These are phyloP conservation scores for Orthosia cruda DNA, from an alignment of 2,888 invertebrate species.

Conservation along the genomic window DNA sequence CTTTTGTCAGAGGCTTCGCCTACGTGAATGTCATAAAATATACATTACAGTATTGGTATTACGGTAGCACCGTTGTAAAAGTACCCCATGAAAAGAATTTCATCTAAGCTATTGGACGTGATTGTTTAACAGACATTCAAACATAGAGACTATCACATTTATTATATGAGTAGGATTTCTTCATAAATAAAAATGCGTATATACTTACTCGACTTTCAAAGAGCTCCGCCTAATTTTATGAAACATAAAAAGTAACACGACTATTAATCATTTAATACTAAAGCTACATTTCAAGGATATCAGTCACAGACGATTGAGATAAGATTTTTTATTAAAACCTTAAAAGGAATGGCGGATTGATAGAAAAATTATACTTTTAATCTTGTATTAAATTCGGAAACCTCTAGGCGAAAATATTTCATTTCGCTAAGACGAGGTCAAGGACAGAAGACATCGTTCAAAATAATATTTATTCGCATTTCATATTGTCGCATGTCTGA, in stretches of 20 bases:
- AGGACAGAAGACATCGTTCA: slow-evolving; percentile 34
- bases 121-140: too few species aligned
- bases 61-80: too few species aligned
- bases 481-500: slow-evolving; percentile 30
- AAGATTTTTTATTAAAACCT: slow-evolving; percentile 52
- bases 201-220: neutral
- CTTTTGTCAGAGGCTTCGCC: too few species aligned
- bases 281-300: slow-evolving; percentile 40
- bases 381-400: slow-evolving; percentile 55
- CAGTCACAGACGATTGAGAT: slow-evolving; percentile 47
- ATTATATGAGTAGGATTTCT: neutral
- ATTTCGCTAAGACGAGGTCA: slow-evolving; percentile 54
- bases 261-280: slow-evolving; percentile 40
- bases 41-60: too few species aligned
- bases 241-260: slow-evolving; percentile 28
- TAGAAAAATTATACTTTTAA: slow-evolving; percentile 60
- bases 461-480: slow-evolving; percentile 48
- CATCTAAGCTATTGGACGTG: too few species aligned
- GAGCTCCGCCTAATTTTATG: slow-evolving; percentile 18
- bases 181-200: neutral
- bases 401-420: slow-evolving; percentile 48
- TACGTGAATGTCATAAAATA: too few species aligned
- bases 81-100: too few species aligned
- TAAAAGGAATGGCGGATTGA: slow-evolving; percentile 49
- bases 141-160: too few species aligned